Conservation (phyloP, 2,888 invertebrate species). For the Gymnoscelis rufifasciata region DNA sequence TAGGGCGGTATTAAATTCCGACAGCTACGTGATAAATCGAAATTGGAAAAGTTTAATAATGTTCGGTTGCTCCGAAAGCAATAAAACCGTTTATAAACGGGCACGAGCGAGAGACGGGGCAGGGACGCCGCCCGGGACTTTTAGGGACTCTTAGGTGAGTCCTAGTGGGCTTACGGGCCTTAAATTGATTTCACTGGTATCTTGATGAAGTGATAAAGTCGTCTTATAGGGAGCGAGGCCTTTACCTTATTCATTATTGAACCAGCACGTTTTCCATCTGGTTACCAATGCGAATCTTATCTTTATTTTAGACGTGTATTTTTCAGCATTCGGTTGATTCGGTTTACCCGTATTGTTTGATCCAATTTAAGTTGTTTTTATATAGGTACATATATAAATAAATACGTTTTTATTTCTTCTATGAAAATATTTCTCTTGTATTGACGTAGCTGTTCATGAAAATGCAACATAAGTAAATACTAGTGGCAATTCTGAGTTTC, state of each 20-base stretch:
- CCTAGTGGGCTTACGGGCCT: constrained; percentile 59
- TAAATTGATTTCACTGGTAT: constrained; percentile 71
- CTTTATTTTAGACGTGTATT: background rate
- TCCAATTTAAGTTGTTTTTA: no score
- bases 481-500: no score
- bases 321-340: background rate
- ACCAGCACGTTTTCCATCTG: background rate
- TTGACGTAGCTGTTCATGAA: no score
- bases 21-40: constrained; percentile 80
- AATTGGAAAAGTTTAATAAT: constrained; percentile 81
- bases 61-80: constrained; percentile 80
- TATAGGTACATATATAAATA: no score
- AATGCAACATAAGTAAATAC: no score
- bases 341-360: no score
- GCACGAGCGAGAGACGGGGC: constrained; percentile 76
- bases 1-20: constrained; percentile 80
- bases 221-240: constrained; percentile 36
- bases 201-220: constrained; percentile 70
- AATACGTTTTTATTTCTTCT: no score
- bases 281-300: background rate
- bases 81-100: constrained; percentile 80
- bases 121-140: constrained; percentile 70
- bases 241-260: constrained; percentile 7
- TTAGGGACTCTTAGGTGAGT: constrained; percentile 75
- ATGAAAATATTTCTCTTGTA: no score